Base-by-base conservation (phyloP, 2,113 vertebrate genomes). In the Oncorhynchus mykiss region DNA sequence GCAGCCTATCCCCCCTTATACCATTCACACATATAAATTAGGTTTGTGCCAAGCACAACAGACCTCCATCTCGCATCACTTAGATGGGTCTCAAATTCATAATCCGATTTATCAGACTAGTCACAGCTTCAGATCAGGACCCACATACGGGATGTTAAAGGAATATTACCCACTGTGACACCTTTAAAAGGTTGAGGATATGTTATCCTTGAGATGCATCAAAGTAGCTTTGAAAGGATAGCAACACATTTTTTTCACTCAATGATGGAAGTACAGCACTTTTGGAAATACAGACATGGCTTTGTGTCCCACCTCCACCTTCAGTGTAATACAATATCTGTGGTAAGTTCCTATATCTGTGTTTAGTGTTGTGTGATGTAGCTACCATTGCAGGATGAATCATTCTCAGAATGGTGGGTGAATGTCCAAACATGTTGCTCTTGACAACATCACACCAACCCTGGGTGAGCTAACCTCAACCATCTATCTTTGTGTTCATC, bases 11-110 rank as follows among this genome's bases (percentile, higher is more conserved):
- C 72, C 72, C 7, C 16, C 34, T 11, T 39, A 18, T 64, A 18
- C 39, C 54, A 70, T 57, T 74, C 25, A 72, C 51, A 22, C 29
- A 27, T 64, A 76, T 79, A 9, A 25, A 49, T 77, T 77, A 3
- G 27, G 48, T 16, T 9, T 65, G 31, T 24, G 27, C 54, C 68
- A 76, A 82, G 73, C 14, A 29, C 51, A 78, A 80, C 75, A 73
- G 59, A 22, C 29, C 45, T 65, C 8, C 57, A 59, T 27, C 2
- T 31, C 77, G 60, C 65, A 67, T 29, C 27, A 25, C 27, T 16
- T 67, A 24, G 14, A 6, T 71, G 1, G 5, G 20, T 74, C 62
- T 78, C 77, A 68, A 29, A 72, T 48, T 22, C 25, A 54, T 51
- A 45, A 18, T 22, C 59, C 22, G 7, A 51, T 74, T 68, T 18